A percentile compares a stretch with the other conserved stretches of the same genome.
These are phyloP conservation scores for Oligia strigilis DNA, from an alignment of 2,888 invertebrate species.

Conservation along the genomic window DNA sequence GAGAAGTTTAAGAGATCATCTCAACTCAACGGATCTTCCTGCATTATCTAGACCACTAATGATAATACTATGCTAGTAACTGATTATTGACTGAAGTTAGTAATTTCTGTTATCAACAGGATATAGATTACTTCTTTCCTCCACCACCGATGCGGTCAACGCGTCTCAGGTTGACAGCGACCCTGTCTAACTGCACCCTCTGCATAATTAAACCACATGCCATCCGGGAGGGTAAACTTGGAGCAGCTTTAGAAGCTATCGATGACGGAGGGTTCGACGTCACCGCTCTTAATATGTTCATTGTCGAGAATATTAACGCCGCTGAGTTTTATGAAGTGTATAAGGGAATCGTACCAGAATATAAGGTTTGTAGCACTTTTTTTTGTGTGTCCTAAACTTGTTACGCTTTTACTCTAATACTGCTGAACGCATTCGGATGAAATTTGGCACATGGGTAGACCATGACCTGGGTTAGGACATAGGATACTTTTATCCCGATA, in stretches of 20 bases:
- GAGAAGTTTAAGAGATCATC: not conserved
- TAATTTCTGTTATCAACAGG: conserved; percentile 76
- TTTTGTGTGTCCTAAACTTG: not conserved
- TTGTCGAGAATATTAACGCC: conserved; percentile 95
- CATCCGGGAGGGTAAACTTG: conserved; percentile 93
- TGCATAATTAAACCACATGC: conserved; percentile 98
- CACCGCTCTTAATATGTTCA: conserved; percentile 94
- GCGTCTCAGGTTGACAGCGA: conserved; percentile 89
- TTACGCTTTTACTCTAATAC: not conserved
- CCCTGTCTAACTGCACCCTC: conserved; percentile 93
- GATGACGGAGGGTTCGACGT: conserved; percentile 94
- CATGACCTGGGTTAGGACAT: not conserved
- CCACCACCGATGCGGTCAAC: conserved; percentile 78
- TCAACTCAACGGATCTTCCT: not conserved
- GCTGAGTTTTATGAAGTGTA: conserved; percentile 98
- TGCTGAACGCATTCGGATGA: not conserved
- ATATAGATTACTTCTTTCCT: conserved; percentile 92
- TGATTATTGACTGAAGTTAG: not conserved
- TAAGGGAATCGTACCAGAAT: conserved; percentile 96
- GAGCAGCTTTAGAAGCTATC: conserved; percentile 93
- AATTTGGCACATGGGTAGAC: not conserved
- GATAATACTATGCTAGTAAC: not conserved
- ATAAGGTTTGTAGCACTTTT: conserved; percentile 83
- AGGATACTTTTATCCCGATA: not conserved
- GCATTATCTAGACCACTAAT: not conserved